These are phyloP conservation scores for Rhynchomys soricoides DNA, from an alignment of 2,113 vertebrate species.

Conservation along the genomic window DNA sequence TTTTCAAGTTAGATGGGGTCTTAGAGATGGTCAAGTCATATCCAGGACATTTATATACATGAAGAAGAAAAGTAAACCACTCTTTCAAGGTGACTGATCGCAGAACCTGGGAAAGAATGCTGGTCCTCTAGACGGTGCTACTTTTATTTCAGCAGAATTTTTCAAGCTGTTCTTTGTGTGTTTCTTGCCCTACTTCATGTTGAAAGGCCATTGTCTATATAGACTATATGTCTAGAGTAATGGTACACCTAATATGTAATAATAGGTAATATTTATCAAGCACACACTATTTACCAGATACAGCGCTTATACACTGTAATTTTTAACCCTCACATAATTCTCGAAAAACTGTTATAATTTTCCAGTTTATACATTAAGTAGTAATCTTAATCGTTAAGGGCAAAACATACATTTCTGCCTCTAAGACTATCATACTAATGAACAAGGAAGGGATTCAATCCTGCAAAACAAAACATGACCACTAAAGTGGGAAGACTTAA, in stretches of 20 bases:
- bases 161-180: background rate
- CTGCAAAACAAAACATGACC: background rate
- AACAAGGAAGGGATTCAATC: background rate
- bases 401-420: slow-evolving; percentile 1
- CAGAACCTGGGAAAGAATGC: background rate
- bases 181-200: background rate
- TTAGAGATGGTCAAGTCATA: background rate
- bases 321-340: background rate
- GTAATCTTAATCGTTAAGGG: background rate
- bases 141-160: background rate
- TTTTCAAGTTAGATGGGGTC: background rate
- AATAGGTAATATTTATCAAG: background rate
- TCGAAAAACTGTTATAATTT: background rate
- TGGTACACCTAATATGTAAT: background rate
- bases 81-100: background rate
- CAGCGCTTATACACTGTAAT: no score
- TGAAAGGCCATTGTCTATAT: background rate
- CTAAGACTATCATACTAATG: background rate
- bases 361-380: background rate
- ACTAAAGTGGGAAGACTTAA: background rate
- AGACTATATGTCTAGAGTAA: background rate
- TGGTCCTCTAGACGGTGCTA: background rate
- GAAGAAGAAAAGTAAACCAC: background rate
- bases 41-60: background rate
- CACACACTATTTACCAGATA: background rate